phyloP scores from a whole-genome alignment of 2,888 invertebrate species.

The Oscheius myriophilus region DNA sequence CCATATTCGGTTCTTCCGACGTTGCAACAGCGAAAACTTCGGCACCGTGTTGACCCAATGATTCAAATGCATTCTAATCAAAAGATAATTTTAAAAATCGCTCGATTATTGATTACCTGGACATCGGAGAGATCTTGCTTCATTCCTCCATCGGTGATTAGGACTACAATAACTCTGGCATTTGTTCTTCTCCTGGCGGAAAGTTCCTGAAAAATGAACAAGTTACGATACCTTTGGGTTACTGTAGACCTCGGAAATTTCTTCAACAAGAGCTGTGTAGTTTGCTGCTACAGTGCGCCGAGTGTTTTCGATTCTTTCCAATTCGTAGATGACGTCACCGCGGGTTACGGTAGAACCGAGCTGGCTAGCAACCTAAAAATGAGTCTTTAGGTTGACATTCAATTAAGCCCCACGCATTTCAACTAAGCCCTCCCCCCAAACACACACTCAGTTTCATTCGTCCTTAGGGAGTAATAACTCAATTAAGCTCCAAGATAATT shows the following conservation, averaged over 20 bases:
- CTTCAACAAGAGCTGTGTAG: not conserved
- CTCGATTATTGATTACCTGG: not conserved
- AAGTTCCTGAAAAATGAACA: slow-evolving; percentile 12
- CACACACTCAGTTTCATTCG: too few species aligned
- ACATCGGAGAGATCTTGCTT: slow-evolving; percentile 2
- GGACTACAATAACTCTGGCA: slow-evolving; percentile 1
- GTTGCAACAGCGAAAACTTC: slow-evolving; percentile 23
- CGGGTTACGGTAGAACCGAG: slow-evolving; percentile 5
- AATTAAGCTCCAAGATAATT: too few species aligned
- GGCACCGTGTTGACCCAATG: not conserved
- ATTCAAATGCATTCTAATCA: not conserved
- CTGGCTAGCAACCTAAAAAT: not conserved
- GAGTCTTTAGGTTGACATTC: too few species aligned
- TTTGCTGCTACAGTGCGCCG: not conserved
- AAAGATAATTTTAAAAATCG: not conserved
- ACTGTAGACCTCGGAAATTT: slow-evolving; percentile 13
- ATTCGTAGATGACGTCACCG: slow-evolving; percentile 19
- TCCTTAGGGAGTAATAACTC: too few species aligned
- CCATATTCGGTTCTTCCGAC: not conserved
- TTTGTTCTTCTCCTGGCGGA: not conserved
- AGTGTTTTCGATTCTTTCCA: slow-evolving; percentile 9
- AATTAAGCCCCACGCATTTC: too few species aligned
- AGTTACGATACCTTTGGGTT: too few species aligned
- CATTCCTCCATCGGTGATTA: slow-evolving; percentile 2
- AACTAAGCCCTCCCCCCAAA: too few species aligned